A percentile compares a stretch with the other conserved stretches of the same genome.
Conservation (phyloP, 1,140 invertebrate genomes). For the Bombus polaris region DNA sequence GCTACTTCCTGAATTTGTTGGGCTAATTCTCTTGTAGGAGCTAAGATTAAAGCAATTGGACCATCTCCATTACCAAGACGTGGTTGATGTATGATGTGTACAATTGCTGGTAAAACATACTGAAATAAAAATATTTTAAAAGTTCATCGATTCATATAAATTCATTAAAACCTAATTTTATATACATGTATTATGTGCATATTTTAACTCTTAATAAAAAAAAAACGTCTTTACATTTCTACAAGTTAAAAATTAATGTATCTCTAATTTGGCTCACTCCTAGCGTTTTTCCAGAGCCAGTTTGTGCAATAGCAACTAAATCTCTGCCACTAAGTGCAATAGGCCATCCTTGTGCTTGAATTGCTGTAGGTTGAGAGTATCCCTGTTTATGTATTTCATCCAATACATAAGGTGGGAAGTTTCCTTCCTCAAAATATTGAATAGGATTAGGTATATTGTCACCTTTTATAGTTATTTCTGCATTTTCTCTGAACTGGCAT, state of each 20-base stretch:
- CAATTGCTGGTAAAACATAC: constrained; percentile 92
- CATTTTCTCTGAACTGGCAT: constrained; percentile 81
- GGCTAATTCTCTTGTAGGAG: constrained; percentile 97
- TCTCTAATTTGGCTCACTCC: constrained; percentile 86
- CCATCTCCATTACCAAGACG: constrained; percentile 92
- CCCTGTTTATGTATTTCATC: constrained; percentile 83
- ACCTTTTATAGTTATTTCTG: constrained; percentile 86
- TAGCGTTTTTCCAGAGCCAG: constrained; percentile 87
- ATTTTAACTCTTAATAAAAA: constrained; percentile 25
- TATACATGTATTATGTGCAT: neutral
- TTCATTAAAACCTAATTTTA: neutral
- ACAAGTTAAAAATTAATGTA: constrained; percentile 81
- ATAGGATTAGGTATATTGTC: constrained; percentile 86
- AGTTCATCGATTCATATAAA: neutral
- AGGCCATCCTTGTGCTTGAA: constrained; percentile 88
- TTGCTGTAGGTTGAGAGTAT: constrained; percentile 86
- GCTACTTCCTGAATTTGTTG: constrained; percentile 98
- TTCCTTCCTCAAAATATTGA: constrained; percentile 86
- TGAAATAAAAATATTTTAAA: constrained; percentile 77
- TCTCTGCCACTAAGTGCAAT: constrained; percentile 88
- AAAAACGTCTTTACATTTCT: constrained; percentile 24
- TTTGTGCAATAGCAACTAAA: constrained; percentile 90
- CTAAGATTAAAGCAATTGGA: constrained; percentile 95
- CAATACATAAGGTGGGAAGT: constrained; percentile 85
- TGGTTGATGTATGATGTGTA: constrained; percentile 96